Evolutionary conservation across 2,113 vertebrate species (phyloP).

Genomic region (Callopanchax toddi): DNA sequence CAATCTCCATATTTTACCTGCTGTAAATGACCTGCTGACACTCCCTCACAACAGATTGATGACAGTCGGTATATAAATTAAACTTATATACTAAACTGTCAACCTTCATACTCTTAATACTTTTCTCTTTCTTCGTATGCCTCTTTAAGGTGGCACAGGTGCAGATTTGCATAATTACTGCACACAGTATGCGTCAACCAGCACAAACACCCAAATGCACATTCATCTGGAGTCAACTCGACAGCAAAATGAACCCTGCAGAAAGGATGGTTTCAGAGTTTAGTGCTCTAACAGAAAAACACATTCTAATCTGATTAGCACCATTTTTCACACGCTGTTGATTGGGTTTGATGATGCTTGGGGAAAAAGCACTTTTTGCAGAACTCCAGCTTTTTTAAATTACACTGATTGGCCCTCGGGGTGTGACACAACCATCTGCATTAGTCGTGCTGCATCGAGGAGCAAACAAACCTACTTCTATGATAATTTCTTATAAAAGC

Average conservation of each 20-base stretch:
- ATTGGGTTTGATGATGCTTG: conserved; percentile 51
- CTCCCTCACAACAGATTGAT: conserved; percentile 27
- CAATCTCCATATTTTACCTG: conserved; percentile 21
- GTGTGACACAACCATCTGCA: conserved; percentile 29
- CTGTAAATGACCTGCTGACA: conserved; percentile 34
- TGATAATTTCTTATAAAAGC: conserved; percentile 29
- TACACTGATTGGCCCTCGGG: conserved; percentile 44
- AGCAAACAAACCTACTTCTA: conserved; percentile 7
- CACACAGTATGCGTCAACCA: conserved; percentile 11
- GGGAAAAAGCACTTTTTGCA: conserved; percentile 32
- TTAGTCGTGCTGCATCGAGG: conserved; percentile 16
- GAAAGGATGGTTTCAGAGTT: neutral
- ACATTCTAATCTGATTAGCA: conserved; percentile 55
- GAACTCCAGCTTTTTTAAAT: conserved; percentile 34
- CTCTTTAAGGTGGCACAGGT: conserved; percentile 13
- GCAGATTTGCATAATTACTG: conserved; percentile 41
- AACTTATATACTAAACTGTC: neutral
- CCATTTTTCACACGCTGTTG: conserved; percentile 43
- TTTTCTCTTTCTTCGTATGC: conserved; percentile 7
- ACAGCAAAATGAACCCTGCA: neutral
- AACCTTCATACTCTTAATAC: neutral
- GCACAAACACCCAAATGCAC: neutral
- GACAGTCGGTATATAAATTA: conserved; percentile 11
- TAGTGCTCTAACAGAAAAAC: conserved; percentile 25
- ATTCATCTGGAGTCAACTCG: neutral